Conservation (phyloP, 1,140 invertebrate genomes). For the Lasioglossum baleicum region DNA sequence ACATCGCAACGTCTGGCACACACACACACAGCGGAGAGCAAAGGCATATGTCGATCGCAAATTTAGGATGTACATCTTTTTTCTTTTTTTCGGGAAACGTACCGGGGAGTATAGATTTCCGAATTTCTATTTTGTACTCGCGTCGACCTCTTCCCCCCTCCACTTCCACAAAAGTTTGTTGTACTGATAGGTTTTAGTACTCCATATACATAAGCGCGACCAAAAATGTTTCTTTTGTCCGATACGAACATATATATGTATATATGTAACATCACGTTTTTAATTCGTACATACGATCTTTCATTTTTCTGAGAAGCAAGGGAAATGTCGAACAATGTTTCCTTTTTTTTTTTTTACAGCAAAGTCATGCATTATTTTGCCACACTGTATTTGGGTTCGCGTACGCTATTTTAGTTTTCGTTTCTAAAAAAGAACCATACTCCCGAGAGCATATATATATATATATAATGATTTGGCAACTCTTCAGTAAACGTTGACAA, state of each 20-base stretch:
- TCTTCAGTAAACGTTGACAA: conserved; percentile 28
- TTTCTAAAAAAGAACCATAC: conserved; percentile 49
- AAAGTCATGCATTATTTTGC: conserved; percentile 54
- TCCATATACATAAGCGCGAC: neutral
- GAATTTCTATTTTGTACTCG: conserved; percentile 22
- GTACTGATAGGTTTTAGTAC: neutral
- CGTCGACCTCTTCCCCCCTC: neutral
- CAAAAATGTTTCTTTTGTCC: neutral
- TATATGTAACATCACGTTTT: neutral
- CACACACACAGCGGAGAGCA: neutral
- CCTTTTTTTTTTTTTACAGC: neutral
- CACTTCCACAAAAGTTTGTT: neutral
- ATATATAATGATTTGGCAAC: conserved; percentile 33
- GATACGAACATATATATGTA: neutral
- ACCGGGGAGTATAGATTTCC: neutral
- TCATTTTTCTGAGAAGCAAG: neutral
- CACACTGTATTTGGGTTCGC: conserved; percentile 63
- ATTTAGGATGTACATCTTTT: conserved; percentile 4
- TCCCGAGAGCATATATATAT: conserved; percentile 40
- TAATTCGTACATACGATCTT: neutral
- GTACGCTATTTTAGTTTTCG: conserved; percentile 39
- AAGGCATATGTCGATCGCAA: neutral
- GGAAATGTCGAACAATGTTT: neutral
- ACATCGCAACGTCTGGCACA: conserved; percentile 20
- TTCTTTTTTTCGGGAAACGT: neutral